These are phyloP conservation scores for Argopecten irradians DNA, from an alignment of 1,140 invertebrate species.

Conservation along the genomic window DNA sequence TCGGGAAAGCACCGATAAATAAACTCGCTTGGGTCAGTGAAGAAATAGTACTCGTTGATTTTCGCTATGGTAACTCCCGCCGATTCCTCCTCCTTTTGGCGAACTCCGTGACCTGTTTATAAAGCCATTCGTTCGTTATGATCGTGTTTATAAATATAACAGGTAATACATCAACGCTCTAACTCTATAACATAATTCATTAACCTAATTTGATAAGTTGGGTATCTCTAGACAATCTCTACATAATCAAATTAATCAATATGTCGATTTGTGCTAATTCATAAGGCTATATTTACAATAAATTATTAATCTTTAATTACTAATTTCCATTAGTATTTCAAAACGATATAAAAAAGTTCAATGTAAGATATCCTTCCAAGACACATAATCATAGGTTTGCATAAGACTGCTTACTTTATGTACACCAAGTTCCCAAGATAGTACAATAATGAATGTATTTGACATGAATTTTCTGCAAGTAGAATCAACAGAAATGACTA, in stretches of 20 bases:
- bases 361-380: too few relatives aligned
- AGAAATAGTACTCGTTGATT: conserved; percentile 66
- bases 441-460: not conserved
- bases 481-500: conserved; percentile 29
- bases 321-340: too few relatives aligned
- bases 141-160: not conserved
- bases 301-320: too few relatives aligned
- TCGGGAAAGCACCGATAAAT: conserved; percentile 59
- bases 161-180: not conserved
- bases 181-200: not conserved
- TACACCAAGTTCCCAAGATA: not conserved
- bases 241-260: too few relatives aligned
- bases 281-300: too few relatives aligned
- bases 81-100: conserved; percentile 47
- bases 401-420: conserved; percentile 16
- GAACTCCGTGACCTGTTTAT: conserved; percentile 41
- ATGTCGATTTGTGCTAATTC: too few relatives aligned
- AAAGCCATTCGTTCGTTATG: not conserved
- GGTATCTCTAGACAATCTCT: not conserved
- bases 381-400: not conserved
- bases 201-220: not conserved
- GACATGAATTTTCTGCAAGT: conserved; percentile 28
- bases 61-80: conserved; percentile 21
- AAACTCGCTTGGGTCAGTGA: conserved; percentile 65
- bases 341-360: too few relatives aligned